Base-by-base conservation (phyloP, 2,113 vertebrate genomes). In the Nycticorax nycticorax region DNA sequence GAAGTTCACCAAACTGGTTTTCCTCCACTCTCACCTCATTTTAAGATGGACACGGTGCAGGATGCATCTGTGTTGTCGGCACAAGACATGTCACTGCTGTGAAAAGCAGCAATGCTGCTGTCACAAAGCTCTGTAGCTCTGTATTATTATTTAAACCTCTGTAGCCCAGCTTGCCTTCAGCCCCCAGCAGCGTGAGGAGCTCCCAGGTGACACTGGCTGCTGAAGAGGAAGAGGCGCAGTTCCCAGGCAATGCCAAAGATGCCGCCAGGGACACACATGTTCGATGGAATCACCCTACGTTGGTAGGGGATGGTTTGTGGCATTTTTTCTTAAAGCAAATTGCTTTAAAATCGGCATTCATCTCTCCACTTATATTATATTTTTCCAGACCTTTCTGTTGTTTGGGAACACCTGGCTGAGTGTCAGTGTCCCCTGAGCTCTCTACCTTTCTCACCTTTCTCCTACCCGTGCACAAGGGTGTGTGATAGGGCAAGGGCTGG, bases 51-150 rank as follows among this genome's bases (percentile, higher is more conserved):
- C 35, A 45, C 1, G 2, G 39, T 23, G 12, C 14, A 9, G 60
- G 14, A 33, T 2, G 2, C 1, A 1, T 27, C 33, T 63, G 9
- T 28, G 45, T 23, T 30, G n/a, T 22, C 43, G 56, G 56, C 39
- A 53, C 13, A 6, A 37, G 82, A 39, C 33, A 45, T 0, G 4
- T 37, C 28, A 27, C 39, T 27, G 27, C 27, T 71, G 63, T 56
- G 23, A 30, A 59, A 78, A 32, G 41, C 57, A n/a, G 32, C 19
- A 14, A 2, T 28, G 41, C 14, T 1, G 0, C 55, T 27, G 55
- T 28, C 73, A 21, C 1, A 0, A 72, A 28, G 21, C 0, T 0
- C 35, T 39, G 48, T 27, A 14, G 48, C 56, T 85, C 68, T 52
- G 33, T 52, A 6, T 37, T 41, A 13, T 19, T 52, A 20, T 30